Evolutionary conservation across 2,888 invertebrate genomes (phyloP).

Genomic region (Drosophila paucipuncta): DNA sequence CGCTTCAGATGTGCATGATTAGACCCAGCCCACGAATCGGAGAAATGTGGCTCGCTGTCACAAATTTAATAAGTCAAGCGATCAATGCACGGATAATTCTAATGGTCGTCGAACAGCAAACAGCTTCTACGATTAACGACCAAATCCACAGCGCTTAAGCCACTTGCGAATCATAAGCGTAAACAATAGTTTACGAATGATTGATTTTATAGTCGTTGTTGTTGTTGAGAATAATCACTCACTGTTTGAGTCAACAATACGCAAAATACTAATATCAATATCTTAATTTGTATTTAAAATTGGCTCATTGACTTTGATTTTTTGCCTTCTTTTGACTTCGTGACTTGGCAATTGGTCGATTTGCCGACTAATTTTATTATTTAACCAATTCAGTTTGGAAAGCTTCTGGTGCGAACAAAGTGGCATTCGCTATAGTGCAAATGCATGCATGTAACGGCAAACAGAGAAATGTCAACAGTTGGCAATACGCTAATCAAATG

Average conservation of each 20-base stretch:
- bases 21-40: slow-evolving; percentile 10
- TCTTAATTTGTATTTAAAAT: neutral
- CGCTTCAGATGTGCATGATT: neutral
- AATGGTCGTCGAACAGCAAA: neutral
- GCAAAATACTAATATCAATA: neutral
- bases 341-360: neutral
- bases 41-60: slow-evolving; percentile 2
- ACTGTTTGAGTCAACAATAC: neutral
- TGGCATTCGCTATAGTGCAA: slow-evolving; percentile 1
- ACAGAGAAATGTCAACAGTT: slow-evolving; percentile 39
- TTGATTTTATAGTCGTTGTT: neutral
- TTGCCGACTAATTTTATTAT: neutral
- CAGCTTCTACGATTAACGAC: neutral
- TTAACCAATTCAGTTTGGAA: slow-evolving; percentile 1
- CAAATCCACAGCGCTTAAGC: neutral
- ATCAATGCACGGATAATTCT: neutral
- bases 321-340: neutral
- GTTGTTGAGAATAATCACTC: neutral
- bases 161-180: neutral
- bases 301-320: neutral
- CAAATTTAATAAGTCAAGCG: neutral
- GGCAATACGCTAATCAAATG: slow-evolving; percentile 44
- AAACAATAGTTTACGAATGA: neutral
- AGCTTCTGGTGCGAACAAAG: slow-evolving; percentile 5
- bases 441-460: slow-evolving; percentile 13